Conservation (phyloP, 2,113 vertebrate species). For the Odontesthes bonariensis region DNA sequence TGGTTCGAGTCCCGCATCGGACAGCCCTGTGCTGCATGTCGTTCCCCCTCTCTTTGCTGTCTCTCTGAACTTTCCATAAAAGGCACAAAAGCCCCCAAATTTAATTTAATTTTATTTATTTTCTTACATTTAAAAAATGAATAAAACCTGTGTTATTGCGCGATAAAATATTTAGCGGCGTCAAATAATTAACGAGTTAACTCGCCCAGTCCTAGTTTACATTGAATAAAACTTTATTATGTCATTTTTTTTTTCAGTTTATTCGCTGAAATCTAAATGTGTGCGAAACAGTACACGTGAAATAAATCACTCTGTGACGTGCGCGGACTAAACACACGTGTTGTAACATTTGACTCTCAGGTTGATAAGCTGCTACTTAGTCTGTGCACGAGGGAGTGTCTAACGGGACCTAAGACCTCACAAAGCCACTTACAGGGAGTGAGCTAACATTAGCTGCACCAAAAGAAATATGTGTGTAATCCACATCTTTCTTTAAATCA, state of each 20-base stretch:
- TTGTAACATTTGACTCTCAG: constrained; percentile 50
- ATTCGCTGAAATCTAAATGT: not conserved
- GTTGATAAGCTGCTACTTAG: constrained; percentile 64
- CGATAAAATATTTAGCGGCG: too few species aligned
- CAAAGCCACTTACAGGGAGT: constrained; percentile 63
- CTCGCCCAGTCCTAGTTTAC: too few species aligned
- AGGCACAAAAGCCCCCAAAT: too few species aligned
- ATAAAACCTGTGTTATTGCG: too few species aligned
- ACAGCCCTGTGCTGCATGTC: too few species aligned
- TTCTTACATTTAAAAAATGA: too few species aligned
- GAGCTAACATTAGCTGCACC: constrained; percentile 11
- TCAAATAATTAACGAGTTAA: too few species aligned
- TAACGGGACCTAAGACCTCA: constrained; percentile 43
- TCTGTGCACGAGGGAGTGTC: constrained; percentile 41
- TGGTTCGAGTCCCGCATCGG: too few species aligned
- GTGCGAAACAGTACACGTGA: not conserved
- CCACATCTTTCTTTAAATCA: too few species aligned
- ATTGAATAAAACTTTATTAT: not conserved
- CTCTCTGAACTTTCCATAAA: too few species aligned
- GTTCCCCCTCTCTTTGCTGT: too few species aligned
- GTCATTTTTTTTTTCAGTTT: not conserved
- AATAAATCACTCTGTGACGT: not conserved
- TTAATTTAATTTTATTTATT: too few species aligned
- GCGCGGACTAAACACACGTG: constrained; percentile 46
- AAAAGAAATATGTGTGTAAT: not conserved